Evolutionary conservation across 2,113 vertebrate species (phyloP).

Genomic region (Gnathonemus longibarbis): DNA sequence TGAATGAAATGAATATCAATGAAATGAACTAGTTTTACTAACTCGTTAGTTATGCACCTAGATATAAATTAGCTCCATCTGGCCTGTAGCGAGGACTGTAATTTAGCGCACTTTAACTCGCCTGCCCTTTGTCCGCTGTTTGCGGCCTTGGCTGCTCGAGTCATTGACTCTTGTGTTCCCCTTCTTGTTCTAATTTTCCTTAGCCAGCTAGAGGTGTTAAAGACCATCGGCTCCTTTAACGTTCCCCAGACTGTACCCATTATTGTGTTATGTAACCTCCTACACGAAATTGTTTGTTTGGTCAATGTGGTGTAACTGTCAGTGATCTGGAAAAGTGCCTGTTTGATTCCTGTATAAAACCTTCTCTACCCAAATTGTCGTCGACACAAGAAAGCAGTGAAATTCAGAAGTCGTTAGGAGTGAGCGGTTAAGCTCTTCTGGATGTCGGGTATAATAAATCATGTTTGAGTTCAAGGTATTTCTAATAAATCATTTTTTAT

Average conservation of each 20-base stretch:
- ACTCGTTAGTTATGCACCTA: not conserved
- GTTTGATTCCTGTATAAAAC: not conserved
- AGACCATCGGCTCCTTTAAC: not conserved
- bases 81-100: not conserved
- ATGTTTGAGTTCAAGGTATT: not conserved
- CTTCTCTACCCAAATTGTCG: not conserved
- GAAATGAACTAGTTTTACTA: not conserved
- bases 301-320: not conserved
- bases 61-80: not conserved
- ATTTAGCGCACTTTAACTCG: not conserved
- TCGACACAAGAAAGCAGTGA: not conserved
- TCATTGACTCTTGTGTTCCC: not conserved
- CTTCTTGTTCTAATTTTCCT: not conserved
- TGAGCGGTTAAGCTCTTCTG: not conserved
- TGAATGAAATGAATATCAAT: not conserved
- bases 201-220: not conserved
- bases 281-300: not conserved
- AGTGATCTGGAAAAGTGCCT: not conserved
- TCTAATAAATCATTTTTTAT: not conserved
- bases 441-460: not conserved
- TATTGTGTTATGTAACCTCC: not conserved
- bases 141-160: not conserved
- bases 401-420: not conserved
- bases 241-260: not conserved
- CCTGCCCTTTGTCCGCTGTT: not conserved